Evolutionary conservation across 2,113 vertebrate genomes (phyloP), one percentile per base, ranked within the genome.

Genomic region (Leucoraja erinaceus): DNA sequence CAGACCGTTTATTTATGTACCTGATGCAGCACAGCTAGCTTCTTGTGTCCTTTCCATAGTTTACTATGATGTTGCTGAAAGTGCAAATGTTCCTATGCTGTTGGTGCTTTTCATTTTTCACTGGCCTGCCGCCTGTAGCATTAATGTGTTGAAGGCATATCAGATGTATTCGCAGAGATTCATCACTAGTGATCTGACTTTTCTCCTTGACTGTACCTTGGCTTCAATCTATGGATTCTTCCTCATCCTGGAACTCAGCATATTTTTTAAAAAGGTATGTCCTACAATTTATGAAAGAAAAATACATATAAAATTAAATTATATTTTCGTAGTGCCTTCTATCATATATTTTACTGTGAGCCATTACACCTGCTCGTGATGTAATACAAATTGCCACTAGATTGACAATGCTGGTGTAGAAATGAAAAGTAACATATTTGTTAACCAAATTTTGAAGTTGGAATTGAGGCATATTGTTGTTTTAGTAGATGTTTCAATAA

Each of bases 221-320:
- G 68, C 70, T 11, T 38, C 68, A 47, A 54, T 91, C 33, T 91
- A 91, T 47, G 90, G 66, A 38, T 72, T 54, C 18, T 91, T 91
- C 54, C 31, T 91, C 90, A 91, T 91, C 72, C 68, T 91, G 90
- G 90, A 91, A 72, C 90, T 91, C 68, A 10, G 90, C 22, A 38
- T 70, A 91, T 91, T 91, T 74, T 91, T 91, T 74, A 70, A 91
- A 91, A 70, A 72, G 68, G 90, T 91, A 54, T 54, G 90, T 91
- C 33, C 38, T 18, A n/a, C 28, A 88, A 31, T 88, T 31, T 61
- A 63, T 16, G n/a, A 88, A 88, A 66, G 59, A 66, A 61, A 84
- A 63, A 88, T n/a, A 7, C 22, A n/a, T n/a, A 63, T 63, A 63
- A 88, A 56, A 59, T 1, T 22, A 83, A 20, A 22, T 81, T 83